These are phyloP conservation scores for Tinea semifulvella DNA, from an alignment of 2,888 invertebrate genomes.

Conservation along the genomic window DNA sequence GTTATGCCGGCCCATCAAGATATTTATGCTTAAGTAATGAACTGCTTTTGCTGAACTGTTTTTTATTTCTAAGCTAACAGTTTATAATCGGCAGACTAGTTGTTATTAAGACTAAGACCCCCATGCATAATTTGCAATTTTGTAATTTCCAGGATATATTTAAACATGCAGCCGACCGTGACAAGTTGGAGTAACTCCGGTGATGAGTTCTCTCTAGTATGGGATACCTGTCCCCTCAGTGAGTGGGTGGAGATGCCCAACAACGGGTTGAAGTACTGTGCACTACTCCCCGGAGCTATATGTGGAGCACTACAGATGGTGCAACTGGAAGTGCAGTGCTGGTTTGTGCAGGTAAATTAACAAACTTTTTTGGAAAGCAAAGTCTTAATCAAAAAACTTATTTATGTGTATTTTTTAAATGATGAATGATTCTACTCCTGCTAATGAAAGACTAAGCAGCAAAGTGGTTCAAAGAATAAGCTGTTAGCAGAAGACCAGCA, in stretches of 20 bases:
- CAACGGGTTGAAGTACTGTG: slow-evolving; percentile 88
- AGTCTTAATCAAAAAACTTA: not conserved
- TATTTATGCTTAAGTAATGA: too few relatives aligned
- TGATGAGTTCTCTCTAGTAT: slow-evolving; percentile 95
- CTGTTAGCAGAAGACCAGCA: too few relatives aligned
- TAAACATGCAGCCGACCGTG: slow-evolving; percentile 92
- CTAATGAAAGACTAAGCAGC: too few relatives aligned
- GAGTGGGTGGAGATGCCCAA: slow-evolving; percentile 97
- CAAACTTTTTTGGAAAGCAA: not conserved
- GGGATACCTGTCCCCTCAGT: slow-evolving; percentile 95
- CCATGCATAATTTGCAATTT: too few relatives aligned
- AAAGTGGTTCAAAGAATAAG: too few relatives aligned
- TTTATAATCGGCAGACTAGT: too few relatives aligned
- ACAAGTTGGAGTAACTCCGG: slow-evolving; percentile 94
- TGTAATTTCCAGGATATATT: slow-evolving; percentile 71
- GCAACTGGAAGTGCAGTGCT: slow-evolving; percentile 93
- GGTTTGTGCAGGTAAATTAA: slow-evolving; percentile 79
- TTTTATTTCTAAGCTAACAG: too few relatives aligned
- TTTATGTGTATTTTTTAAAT: too few relatives aligned
- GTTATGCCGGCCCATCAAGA: too few relatives aligned
- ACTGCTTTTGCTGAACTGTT: too few relatives aligned
- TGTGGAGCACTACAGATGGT: slow-evolving; percentile 99
- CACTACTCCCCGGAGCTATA: slow-evolving; percentile 89
- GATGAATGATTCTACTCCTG: too few relatives aligned
- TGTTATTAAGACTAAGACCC: too few relatives aligned